A percentile compares a stretch with the other conserved stretches of the same genome.
Conservation (phyloP, 2,888 invertebrate species). For the Spatulosminthurus flaviceps region DNA sequence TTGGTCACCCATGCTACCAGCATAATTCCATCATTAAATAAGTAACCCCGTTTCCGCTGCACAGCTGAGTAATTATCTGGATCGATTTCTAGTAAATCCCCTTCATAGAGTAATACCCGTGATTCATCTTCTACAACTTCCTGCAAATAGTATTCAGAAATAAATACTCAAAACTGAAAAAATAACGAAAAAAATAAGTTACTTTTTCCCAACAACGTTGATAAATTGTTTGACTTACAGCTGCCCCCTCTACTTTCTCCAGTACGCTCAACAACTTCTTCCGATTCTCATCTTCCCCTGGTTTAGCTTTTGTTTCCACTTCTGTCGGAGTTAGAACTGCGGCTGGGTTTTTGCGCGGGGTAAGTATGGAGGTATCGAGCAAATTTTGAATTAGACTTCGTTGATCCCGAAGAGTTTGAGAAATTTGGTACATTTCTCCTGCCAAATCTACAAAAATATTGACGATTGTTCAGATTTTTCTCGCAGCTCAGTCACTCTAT, state of each 20-base stretch:
- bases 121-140: constrained; percentile 80
- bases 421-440: constrained; percentile 97
- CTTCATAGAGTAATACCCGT: constrained; percentile 85
- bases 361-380: constrained; percentile 75
- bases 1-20: constrained; percentile 83
- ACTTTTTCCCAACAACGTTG: background rate
- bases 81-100: constrained; percentile 89
- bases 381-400: constrained; percentile 72
- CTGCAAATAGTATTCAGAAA: no score
- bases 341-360: constrained; percentile 59
- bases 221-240: no score
- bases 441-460: constrained; percentile 75
- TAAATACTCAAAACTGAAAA: no score
- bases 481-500: no score
- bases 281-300: constrained; percentile 68
- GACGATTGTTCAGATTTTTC: background rate
- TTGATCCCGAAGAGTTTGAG: constrained; percentile 92
- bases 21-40: constrained; percentile 92
- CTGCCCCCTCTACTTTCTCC: constrained; percentile 88
- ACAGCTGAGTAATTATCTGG: constrained; percentile 85
- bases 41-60: constrained; percentile 88
- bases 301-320: constrained; percentile 64
- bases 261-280: constrained; percentile 77
- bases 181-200: constrained; percentile 2
- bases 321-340: constrained; percentile 52